Conservation (phyloP, 2,888 invertebrate species). For the Cepaea hortensis region DNA sequence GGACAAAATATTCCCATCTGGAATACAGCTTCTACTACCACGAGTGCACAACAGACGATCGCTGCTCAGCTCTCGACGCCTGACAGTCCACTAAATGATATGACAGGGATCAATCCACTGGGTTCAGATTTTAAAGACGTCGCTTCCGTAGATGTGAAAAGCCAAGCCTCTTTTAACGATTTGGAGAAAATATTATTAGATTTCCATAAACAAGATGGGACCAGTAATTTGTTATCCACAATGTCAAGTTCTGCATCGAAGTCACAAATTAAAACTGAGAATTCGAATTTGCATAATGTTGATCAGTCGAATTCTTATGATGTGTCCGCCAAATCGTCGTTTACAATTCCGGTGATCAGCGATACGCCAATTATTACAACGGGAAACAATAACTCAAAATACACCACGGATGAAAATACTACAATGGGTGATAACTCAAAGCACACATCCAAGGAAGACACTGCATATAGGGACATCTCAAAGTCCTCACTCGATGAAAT, state of each 20-base stretch:
- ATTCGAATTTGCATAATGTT: neutral
- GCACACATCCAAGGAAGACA: no score
- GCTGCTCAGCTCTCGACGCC: no score
- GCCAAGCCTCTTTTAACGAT: neutral
- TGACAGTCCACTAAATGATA: no score
- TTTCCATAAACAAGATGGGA: neutral
- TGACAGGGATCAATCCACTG: no score
- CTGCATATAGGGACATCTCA: no score
- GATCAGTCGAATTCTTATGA: neutral
- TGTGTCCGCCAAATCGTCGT: neutral
- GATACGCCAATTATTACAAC: neutral
- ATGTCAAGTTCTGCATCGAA: slow-evolving; percentile 1
- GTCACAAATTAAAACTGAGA: no score
- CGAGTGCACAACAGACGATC: no score
- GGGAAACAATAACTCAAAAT: neutral
- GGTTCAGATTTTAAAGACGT: neutral
- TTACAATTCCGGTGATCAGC: neutral
- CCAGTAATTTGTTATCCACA: neutral
- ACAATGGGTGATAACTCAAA: no score
- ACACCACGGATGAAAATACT: no score
- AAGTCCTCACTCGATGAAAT: no score
- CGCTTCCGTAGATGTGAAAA: neutral
- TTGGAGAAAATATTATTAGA: neutral
- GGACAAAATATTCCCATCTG: neutral
- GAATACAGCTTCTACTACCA: no score